Evolutionary conservation across 2,888 invertebrate genomes (phyloP).

Genomic region (Acanthosepion esculentum): DNA sequence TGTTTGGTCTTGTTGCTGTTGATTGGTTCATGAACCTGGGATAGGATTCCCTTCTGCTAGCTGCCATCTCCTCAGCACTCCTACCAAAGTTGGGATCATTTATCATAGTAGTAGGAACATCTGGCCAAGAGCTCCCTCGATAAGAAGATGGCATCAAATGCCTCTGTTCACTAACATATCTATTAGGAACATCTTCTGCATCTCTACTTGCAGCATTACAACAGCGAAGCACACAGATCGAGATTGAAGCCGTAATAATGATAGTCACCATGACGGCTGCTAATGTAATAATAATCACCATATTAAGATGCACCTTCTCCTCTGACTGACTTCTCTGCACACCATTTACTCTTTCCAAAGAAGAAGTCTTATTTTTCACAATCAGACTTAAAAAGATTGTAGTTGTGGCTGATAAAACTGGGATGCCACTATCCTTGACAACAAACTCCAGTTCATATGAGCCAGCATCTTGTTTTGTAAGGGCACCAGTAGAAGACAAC

Average conservation of each 20-base stretch:
- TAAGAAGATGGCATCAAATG: background rate
- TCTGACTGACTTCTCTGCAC: background rate
- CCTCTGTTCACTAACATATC: background rate
- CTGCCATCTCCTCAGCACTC: background rate
- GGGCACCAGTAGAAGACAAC: conserved; percentile 11
- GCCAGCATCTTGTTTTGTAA: conserved; percentile 22
- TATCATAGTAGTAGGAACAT: conserved; percentile 1
- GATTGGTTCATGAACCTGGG: background rate
- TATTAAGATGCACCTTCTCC: background rate
- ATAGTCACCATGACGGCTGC: background rate
- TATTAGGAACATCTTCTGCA: background rate
- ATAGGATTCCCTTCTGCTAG: background rate
- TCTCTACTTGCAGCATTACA: background rate
- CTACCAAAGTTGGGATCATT: background rate
- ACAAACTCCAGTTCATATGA: background rate
- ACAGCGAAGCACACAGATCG: background rate
- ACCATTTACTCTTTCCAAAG: conserved; percentile 22
- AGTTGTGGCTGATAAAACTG: conserved; percentile 10
- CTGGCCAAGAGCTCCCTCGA: conserved; percentile 11
- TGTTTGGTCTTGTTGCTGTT: background rate
- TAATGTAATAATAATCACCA: conserved; percentile 22
- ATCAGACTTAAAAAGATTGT: background rate
- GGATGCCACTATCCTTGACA: background rate
- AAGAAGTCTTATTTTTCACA: background rate
- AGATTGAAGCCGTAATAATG: background rate